phyloP scores from a whole-genome alignment of 2,797 vertebrate species.

The Ficedula albicollis region DNA sequence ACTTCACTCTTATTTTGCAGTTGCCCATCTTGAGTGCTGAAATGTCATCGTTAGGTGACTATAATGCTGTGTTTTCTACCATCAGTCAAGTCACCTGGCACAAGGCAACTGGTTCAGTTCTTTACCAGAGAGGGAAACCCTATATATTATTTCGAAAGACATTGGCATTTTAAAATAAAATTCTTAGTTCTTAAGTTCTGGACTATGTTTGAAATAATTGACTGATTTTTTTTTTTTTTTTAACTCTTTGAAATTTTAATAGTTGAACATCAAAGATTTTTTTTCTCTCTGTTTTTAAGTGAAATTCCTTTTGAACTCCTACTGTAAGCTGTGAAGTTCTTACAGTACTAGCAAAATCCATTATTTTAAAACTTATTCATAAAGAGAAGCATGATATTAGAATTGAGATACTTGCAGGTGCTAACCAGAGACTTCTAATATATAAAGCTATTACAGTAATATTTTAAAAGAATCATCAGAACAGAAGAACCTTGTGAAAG shows the following conservation, averaged over 20 bases:
- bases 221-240: neutral
- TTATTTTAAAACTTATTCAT: neutral
- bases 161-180: neutral
- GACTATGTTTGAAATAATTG: neutral
- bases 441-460: neutral
- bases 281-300: neutral
- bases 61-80: neutral
- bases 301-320: neutral
- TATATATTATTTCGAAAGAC: neutral
- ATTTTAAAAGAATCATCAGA: neutral
- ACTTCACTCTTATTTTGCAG: neutral
- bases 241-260: neutral
- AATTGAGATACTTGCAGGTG: conserved; percentile 17
- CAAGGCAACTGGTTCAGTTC: neutral
- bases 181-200: neutral
- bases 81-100: neutral
- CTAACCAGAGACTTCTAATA: neutral
- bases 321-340: neutral
- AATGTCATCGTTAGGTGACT: neutral
- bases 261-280: neutral
- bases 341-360: neutral
- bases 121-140: neutral
- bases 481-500: conserved; percentile 9
- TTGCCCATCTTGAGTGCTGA: neutral
- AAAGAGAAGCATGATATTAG: neutral